phyloP scores from a whole-genome alignment of 2,113 vertebrate species.

The zebrafish (Danio rerio) region DNA sequence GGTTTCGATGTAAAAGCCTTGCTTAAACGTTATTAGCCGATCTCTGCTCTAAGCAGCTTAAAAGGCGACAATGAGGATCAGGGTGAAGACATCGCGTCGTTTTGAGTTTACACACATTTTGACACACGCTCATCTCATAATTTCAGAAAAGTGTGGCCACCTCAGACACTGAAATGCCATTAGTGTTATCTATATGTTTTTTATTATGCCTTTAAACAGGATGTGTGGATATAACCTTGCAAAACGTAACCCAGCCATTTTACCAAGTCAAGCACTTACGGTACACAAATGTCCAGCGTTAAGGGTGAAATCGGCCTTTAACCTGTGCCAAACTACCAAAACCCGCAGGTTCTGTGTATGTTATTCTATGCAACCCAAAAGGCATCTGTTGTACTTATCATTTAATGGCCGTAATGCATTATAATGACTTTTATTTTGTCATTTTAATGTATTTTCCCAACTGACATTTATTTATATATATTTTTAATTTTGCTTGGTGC shows the following conservation, averaged over 20 bases:
- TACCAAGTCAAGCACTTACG: slow-evolving; percentile 19
- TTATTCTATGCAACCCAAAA: slow-evolving; percentile 92
- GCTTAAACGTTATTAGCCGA: slow-evolving; percentile 17
- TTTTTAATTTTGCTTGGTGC: slow-evolving; percentile 11
- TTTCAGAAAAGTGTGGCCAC: slow-evolving; percentile 8
- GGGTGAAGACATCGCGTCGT: neutral
- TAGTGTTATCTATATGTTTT: neutral
- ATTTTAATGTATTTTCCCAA: too few species aligned
- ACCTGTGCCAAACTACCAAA: slow-evolving; percentile 79
- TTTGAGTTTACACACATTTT: neutral
- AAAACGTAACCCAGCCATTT: slow-evolving; percentile 1
- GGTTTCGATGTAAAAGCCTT: slow-evolving; percentile 37
- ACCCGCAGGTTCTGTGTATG: slow-evolving; percentile 77
- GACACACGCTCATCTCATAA: neutral
- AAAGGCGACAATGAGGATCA: slow-evolving; percentile 29
- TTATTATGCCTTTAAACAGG: neutral
- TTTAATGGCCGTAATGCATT: slow-evolving; percentile 61
- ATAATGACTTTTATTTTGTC: slow-evolving; percentile 70
- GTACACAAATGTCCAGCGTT: slow-evolving; percentile 35
- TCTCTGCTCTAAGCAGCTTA: slow-evolving; percentile 18
- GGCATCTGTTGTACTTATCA: slow-evolving; percentile 70
- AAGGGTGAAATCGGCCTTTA: slow-evolving; percentile 61
- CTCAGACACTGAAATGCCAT: slow-evolving; percentile 36
- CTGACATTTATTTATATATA: too few species aligned
- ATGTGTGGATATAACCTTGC: neutral